Percentiles rank a stretch among this genome's conserved stretches.
Evolutionary conservation across 2,797 vertebrate species (phyloP).

Genomic region (Gorsachius magnificus): DNA sequence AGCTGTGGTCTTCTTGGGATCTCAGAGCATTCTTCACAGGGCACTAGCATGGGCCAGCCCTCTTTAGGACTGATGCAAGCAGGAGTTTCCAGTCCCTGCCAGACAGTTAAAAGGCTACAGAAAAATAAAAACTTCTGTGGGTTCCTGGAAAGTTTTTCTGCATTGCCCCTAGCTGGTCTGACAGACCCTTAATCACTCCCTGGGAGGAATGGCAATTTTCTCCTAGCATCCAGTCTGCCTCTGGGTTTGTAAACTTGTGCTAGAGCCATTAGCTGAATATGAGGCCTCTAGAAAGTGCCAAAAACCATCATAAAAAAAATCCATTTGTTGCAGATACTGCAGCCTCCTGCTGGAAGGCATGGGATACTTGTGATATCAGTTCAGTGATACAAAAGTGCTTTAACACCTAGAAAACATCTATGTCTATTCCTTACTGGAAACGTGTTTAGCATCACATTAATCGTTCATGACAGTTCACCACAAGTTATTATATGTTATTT

Average conservation of each 20-base stretch:
- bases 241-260: not conserved
- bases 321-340: not conserved
- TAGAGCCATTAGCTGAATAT: not conserved
- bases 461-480: slow-evolving; percentile 87
- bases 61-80: slow-evolving; percentile 51
- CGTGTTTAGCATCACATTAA: slow-evolving; percentile 89
- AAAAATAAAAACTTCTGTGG: slow-evolving; percentile 49
- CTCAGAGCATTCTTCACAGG: slow-evolving; percentile 33
- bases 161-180: slow-evolving; percentile 33
- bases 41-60: slow-evolving; percentile 42
- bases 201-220: not conserved
- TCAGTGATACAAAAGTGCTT: not conserved
- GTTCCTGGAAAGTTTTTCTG: slow-evolving; percentile 54
- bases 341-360: not conserved
- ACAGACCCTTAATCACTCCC: slow-evolving; percentile 23
- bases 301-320: not conserved
- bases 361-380: not conserved
- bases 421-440: slow-evolving; percentile 51
- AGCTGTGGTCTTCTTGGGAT: slow-evolving; percentile 33
- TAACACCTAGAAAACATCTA: slow-evolving; percentile 39
- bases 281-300: not conserved
- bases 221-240: not conserved
- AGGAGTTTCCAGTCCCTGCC: slow-evolving; percentile 50
- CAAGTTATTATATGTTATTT: slow-evolving; percentile 92
- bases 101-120: slow-evolving; percentile 53